These are phyloP conservation scores for Microctenopoma stevenorrisi DNA, from an alignment of 2,797 vertebrate species.

Conservation along the genomic window DNA sequence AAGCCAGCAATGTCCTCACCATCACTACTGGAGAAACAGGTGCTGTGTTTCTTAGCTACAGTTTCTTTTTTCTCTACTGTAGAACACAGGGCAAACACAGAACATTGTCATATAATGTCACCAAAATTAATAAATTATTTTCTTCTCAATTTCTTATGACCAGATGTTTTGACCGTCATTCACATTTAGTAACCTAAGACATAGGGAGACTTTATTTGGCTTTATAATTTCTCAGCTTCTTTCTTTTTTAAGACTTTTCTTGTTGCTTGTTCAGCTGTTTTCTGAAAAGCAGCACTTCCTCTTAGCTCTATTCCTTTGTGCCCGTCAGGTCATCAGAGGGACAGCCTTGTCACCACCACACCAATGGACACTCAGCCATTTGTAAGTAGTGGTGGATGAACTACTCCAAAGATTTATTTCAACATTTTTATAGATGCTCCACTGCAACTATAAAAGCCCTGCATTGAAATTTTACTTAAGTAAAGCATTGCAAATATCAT, in stretches of 20 bases:
- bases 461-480: too few relatives aligned
- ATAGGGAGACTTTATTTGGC: background rate
- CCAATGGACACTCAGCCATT: conserved; percentile 26
- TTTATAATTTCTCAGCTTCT: background rate
- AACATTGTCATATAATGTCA: background rate
- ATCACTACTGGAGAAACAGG: conserved; percentile 70
- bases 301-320: conserved; percentile 11
- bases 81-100: background rate
- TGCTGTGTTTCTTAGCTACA: conserved; percentile 15
- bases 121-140: background rate
- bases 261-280: conserved; percentile 14
- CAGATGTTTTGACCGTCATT: background rate
- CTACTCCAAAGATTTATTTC: background rate
- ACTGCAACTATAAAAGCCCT: too few relatives aligned
- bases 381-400: conserved; percentile 57
- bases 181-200: background rate
- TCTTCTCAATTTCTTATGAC: background rate
- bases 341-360: background rate
- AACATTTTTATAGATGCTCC: too few relatives aligned
- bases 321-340: conserved; percentile 50
- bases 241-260: background rate
- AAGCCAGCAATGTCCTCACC: conserved; percentile 73
- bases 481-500: too few relatives aligned
- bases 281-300: conserved; percentile 21
- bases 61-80: background rate